Evolutionary conservation across 2,888 invertebrate genomes (phyloP), one percentile per base, ranked within the genome.

Genomic region (Scaptomyza caliginosa): DNA sequence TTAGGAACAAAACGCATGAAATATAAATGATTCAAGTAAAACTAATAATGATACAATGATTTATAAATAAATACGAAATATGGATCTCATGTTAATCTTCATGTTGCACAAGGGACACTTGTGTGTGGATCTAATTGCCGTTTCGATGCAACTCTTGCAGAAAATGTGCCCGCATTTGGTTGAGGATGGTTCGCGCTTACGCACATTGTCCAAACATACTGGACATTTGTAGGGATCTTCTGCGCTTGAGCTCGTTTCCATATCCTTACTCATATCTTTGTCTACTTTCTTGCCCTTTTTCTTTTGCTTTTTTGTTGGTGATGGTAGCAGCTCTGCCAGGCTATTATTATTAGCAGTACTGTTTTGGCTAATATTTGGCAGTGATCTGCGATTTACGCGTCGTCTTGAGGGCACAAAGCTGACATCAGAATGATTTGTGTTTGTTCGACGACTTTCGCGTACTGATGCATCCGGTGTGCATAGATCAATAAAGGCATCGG

Each of bases 51-150:
- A 3, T 19, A 16, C n/a, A 11, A 17, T n/a, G 3, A 3, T 19
- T 63, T 64, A 81, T 3, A 81, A 8, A n/a, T 88, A 90, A 36
- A 89, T 80, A 3, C 89, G 89, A 17, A 65, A 62, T 8, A 70
- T 30, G 23, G 80, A 76, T 2, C 59, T 73, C 0, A 3, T 17
- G 0, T 24, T 48, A 0, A 82, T 5, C 40, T 75, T 88, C 11
- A 69, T 78, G 30, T 90, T 89, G 32, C 89, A 89, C 39, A 90
- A 48, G 0, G 89, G 89, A 13, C 89, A 89, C 13, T 88, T 90
- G 16, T 63, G 74, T 0, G 67, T 71, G 4, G 58, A 0, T 0
- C 48, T 56, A 4, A 81, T 32, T 3, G 78, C 79, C 8, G 58
- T 3, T 10, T 55, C 39, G 4, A 89, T 86, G 51, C 89, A 89